These are phyloP conservation scores for Aphaenogaster ashmeadi DNA, from an alignment of 1,140 invertebrate species.

Conservation along the genomic window DNA sequence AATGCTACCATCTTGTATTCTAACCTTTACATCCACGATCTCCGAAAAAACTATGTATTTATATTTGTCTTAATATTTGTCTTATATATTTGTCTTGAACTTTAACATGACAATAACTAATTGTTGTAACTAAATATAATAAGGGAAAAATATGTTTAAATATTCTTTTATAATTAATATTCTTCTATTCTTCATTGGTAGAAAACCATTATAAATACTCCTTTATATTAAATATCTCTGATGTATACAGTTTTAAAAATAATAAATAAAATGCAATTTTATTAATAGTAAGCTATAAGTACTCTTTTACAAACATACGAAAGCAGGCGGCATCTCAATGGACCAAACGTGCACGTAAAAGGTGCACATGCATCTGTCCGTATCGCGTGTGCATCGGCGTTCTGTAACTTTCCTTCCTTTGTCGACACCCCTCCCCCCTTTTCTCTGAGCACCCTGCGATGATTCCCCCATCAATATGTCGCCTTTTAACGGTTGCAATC, in stretches of 20 bases:
- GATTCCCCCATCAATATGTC: constrained; percentile 60
- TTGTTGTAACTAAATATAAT: neutral
- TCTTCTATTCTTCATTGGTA: too few species aligned
- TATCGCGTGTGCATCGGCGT: constrained; percentile 73
- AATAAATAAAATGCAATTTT: constrained; percentile 21
- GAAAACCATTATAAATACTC: neutral
- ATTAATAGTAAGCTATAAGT: constrained; percentile 6
- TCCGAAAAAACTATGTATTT: neutral
- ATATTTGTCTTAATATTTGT: neutral
- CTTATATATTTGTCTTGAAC: neutral
- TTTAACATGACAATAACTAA: neutral
- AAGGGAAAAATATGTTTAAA: neutral
- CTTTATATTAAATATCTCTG: neutral
- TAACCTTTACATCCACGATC: neutral
- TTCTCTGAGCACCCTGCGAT: constrained; percentile 50
- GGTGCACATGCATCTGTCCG: constrained; percentile 75
- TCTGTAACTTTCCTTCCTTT: constrained; percentile 56
- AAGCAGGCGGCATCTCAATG: constrained; percentile 64
- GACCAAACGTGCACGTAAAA: constrained; percentile 63
- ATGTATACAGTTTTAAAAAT: neutral
- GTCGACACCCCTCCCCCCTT: constrained; percentile 36
- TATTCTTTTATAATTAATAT: too few species aligned
- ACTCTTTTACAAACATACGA: constrained; percentile 38
- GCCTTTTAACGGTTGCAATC: constrained; percentile 72
- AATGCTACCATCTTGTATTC: neutral